Conservation (phyloP, 2,888 invertebrate genomes). For the Rhaphigaster nebulosa region DNA sequence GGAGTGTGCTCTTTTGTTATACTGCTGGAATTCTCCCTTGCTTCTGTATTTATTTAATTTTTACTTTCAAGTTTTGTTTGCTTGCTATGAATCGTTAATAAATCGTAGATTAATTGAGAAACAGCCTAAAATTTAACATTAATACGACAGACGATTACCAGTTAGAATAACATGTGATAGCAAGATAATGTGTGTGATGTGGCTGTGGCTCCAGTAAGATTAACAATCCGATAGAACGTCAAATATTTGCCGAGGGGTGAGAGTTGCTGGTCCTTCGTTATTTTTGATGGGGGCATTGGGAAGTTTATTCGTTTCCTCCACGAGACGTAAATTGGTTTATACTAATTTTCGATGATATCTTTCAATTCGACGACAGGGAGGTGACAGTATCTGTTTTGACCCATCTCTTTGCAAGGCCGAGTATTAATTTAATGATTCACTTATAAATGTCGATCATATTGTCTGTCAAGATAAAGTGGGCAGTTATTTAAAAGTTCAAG, state of each 20-base stretch:
- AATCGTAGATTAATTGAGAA: neutral
- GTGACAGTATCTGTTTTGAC: slow-evolving; percentile 1
- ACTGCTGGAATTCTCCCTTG: neutral
- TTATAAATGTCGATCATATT: neutral
- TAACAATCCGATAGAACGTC: neutral
- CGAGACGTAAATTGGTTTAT: neutral
- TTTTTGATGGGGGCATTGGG: neutral
- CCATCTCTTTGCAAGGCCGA: neutral
- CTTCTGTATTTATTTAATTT: neutral
- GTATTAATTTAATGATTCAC: neutral
- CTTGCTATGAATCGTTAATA: neutral
- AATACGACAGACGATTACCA: neutral
- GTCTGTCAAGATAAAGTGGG: neutral
- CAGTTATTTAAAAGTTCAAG: neutral
- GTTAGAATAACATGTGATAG: neutral
- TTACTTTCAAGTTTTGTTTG: neutral
- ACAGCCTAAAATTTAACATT: neutral
- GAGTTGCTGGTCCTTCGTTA: neutral
- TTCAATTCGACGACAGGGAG: neutral
- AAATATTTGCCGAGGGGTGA: neutral
- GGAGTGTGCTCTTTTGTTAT: neutral
- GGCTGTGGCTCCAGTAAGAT: neutral
- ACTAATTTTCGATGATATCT: slow-evolving; percentile 1
- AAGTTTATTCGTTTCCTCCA: neutral
- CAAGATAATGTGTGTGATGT: neutral